Evolutionary conservation across 2,797 vertebrate species (phyloP).

Genomic region (Tapirus indicus): DNA sequence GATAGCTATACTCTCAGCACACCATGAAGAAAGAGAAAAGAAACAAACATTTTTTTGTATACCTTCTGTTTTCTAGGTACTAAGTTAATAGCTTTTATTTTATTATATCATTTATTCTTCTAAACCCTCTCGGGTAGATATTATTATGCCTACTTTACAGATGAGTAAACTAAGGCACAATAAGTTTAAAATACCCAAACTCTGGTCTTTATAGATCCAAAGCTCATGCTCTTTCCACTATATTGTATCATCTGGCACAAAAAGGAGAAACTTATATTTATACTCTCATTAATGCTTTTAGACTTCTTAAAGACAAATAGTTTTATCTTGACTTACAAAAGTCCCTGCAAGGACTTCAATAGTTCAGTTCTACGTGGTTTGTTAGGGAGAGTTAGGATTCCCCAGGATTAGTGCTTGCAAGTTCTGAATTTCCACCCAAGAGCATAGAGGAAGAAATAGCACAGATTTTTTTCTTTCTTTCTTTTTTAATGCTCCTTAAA

Average conservation of each 20-base stretch:
- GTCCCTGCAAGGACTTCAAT: background rate
- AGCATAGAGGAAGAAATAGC: background rate
- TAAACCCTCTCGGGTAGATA: background rate
- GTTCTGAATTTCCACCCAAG: background rate
- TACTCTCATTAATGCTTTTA: background rate
- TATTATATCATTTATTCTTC: background rate
- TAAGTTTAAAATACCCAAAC: constrained; percentile 1
- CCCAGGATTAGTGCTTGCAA: background rate
- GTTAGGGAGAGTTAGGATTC: background rate
- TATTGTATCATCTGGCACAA: background rate
- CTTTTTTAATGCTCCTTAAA: background rate
- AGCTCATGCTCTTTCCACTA: background rate
- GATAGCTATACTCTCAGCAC: background rate
- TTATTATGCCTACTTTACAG: background rate
- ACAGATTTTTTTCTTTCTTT: background rate
- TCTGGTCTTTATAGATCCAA: background rate
- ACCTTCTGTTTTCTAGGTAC: background rate
- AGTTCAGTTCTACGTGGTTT: background rate
- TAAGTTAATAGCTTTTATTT: background rate
- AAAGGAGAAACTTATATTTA: background rate
- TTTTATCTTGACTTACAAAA: background rate
- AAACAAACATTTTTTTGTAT: background rate
- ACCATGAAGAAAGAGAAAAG: background rate
- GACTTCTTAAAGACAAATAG: background rate
- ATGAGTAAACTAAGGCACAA: background rate